Evolutionary conservation across 2,797 vertebrate genomes (phyloP), one percentile per base, ranked within the genome.

Genomic region (Lacerta viridis): DNA sequence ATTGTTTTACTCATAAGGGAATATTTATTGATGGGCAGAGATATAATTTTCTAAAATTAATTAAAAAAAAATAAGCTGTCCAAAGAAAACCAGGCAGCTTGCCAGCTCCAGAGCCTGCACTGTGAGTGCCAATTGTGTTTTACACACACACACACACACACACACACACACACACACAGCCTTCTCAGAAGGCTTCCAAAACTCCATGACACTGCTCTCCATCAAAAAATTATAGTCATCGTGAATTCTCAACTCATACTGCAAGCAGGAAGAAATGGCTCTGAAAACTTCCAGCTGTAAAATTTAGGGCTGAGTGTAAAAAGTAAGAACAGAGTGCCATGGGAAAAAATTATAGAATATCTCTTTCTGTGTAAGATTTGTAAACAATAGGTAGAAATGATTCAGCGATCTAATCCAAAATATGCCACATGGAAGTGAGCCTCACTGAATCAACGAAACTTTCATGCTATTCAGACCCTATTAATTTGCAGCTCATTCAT

Each of bases 181-280:
- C 13, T 69, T n/a, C 61, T 68, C 66, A 25, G 33, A 83, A 61
- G 74, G 74, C 39, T 84, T 71, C 29, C 33, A 41, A 13, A 69
- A 79, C 33, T 78, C 64, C 25, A 55, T 18, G n/a, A 10, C 85
- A 80, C 36, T 55, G 55, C 85, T 39, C 43, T 69, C 46, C 64
- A 78, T 59, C 82, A 88, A 78, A 83, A 85, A 83, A 86, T 69
- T 55, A 71, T 71, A 79, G 46, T 46, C 13, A 27, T 80, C 8
- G 71, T 33, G 15, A 86, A 79, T 29, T 27, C 66, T 71, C 33
- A 69, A 86, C 15, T 85, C 27, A 76, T 77, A 85, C 25, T 33
- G 11, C 59, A 66, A 33, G 17, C 27, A 46, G 59, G 46, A 46
- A 29, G 29, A 46, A 27, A 50, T 41, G 15, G 20, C 17, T 55